A percentile compares a stretch with the other conserved stretches of the same genome.
Evolutionary conservation across 1,140 invertebrate genomes (phyloP).

Genomic region (Halesus radiatus): DNA sequence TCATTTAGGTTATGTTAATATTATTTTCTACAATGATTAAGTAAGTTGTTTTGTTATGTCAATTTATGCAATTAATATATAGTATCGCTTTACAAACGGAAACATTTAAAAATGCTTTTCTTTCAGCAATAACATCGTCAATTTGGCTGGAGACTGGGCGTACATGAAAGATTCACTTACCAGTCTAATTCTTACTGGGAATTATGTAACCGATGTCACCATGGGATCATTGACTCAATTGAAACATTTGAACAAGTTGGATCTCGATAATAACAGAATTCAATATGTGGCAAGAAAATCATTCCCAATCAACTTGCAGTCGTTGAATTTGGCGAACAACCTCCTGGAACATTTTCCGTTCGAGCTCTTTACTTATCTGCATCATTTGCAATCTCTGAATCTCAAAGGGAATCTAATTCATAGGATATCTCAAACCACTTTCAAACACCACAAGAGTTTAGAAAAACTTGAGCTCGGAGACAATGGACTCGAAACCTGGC

Average conservation of each 20-base stretch:
- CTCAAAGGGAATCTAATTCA: slow-evolving; percentile 85
- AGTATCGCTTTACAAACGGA: too few species aligned
- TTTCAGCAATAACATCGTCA: slow-evolving; percentile 64
- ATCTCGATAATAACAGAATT: slow-evolving; percentile 82
- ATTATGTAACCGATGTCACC: slow-evolving; percentile 79
- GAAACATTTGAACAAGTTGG: slow-evolving; percentile 79
- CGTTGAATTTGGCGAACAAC: slow-evolving; percentile 83
- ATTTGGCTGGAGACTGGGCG: slow-evolving; percentile 75
- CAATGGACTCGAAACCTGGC: slow-evolving; percentile 78
- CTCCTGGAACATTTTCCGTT: slow-evolving; percentile 78
- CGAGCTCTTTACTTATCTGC: slow-evolving; percentile 73
- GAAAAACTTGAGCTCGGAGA: slow-evolving; percentile 89
- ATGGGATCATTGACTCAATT: slow-evolving; percentile 71
- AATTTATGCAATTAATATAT: too few species aligned
- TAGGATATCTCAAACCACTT: slow-evolving; percentile 74
- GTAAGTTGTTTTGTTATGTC: slow-evolving; percentile 63
- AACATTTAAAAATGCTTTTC: not conserved
- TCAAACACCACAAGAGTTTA: slow-evolving; percentile 75
- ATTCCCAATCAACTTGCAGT: slow-evolving; percentile 77
- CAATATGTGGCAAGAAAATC: slow-evolving; percentile 72
- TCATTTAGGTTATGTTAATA: too few species aligned
- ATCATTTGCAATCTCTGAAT: slow-evolving; percentile 81
- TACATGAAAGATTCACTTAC: slow-evolving; percentile 80
- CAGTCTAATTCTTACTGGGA: slow-evolving; percentile 87
- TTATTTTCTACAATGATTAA: too few species aligned